phyloP scores from a whole-genome alignment of 2,113 vertebrate species.

The Tachuris rubrigastra region DNA sequence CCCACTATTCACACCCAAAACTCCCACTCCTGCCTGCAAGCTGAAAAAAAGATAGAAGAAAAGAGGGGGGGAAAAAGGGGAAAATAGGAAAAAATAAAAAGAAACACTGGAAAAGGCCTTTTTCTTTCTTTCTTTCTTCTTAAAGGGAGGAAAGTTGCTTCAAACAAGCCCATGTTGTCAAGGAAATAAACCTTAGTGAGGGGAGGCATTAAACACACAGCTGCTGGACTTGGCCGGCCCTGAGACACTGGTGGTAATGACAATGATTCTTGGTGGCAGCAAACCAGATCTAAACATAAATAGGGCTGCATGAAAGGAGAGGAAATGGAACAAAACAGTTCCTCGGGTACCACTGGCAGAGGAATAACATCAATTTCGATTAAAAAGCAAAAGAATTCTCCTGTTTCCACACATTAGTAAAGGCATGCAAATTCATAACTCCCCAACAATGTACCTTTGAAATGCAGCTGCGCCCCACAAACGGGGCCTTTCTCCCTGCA shows the following conservation, averaged over 20 bases:
- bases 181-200: constrained; percentile 79
- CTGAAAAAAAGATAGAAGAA: background rate
- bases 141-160: constrained; percentile 64
- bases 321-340: constrained; percentile 82
- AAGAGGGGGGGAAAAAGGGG: rapidly evolving
- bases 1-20: background rate
- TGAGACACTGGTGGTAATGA: constrained; percentile 71
- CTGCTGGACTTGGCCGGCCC: constrained; percentile 83
- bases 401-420: constrained; percentile 79
- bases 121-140: background rate
- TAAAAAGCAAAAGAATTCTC: constrained; percentile 76
- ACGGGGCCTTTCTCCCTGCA: constrained; percentile 74
- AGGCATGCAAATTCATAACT: constrained; percentile 81
- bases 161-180: constrained; percentile 80
- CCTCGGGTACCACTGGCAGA: constrained; percentile 81
- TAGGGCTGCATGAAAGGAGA: constrained; percentile 81
- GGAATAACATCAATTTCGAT: constrained; percentile 83
- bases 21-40: background rate
- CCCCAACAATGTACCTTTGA: constrained; percentile 83
- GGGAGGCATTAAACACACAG: constrained; percentile 82
- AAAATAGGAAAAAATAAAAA: background rate
- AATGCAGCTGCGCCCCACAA: constrained; percentile 79
- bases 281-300: constrained; percentile 80
- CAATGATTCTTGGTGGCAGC: constrained; percentile 78
- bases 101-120: background rate